These are phyloP conservation scores for Turnix velox DNA, from an alignment of 2,113 vertebrate species.

Conservation along the genomic window DNA sequence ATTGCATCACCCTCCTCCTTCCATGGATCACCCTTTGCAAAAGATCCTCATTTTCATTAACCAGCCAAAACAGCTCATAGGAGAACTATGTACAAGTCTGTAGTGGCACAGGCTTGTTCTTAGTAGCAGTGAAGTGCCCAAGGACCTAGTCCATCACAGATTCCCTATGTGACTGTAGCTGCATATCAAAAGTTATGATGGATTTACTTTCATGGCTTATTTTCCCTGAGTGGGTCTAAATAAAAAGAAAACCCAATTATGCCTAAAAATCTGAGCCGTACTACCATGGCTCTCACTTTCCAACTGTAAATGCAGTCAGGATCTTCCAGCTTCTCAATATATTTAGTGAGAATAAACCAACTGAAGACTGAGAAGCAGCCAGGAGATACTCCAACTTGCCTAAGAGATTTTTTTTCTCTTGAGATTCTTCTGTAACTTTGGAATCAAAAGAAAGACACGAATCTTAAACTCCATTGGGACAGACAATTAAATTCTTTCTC, in stretches of 20 bases:
- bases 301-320: not conserved
- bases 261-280: not conserved
- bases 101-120: not conserved
- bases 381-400: not conserved
- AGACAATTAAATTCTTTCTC: not conserved
- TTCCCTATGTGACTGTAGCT: not conserved
- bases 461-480: not conserved
- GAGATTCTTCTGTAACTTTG: not conserved
- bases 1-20: not conserved
- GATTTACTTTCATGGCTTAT: not conserved
- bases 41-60: not conserved
- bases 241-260: not conserved
- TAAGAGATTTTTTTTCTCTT: not conserved
- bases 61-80: not conserved
- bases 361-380: not conserved
- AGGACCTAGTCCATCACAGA: not conserved
- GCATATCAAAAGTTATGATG: not conserved
- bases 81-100: not conserved
- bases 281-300: not conserved
- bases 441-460: not conserved
- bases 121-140: not conserved
- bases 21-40: rapidly evolving
- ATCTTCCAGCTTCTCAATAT: not conserved
- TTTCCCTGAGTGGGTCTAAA: not conserved
- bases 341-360: not conserved